Conservation (phyloP, 1,140 invertebrate genomes). For the Cydia fagiglandana region DNA sequence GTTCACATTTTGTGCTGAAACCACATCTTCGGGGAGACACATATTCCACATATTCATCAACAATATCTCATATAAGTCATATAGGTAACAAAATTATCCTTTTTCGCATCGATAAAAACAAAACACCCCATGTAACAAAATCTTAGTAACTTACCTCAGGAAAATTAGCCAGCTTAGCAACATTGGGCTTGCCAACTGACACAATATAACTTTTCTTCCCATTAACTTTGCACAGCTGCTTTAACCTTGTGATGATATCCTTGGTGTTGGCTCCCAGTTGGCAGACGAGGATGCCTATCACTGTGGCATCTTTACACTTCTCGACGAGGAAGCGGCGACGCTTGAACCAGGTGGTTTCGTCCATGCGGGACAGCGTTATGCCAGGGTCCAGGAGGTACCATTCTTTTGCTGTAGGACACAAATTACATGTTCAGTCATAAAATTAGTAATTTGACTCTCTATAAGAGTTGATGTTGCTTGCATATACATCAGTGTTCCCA, state of each 20-base stretch:
- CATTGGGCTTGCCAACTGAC: slow-evolving; percentile 94
- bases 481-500: too few relatives aligned
- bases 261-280: slow-evolving; percentile 92
- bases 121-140: too few relatives aligned
- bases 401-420: slow-evolving; percentile 58
- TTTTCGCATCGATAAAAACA: too few relatives aligned
- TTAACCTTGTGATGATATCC: slow-evolving; percentile 87
- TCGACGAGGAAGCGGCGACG: slow-evolving; percentile 91
- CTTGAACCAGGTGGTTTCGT: slow-evolving; percentile 84
- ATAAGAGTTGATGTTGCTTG: too few relatives aligned
- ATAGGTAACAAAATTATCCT: too few relatives aligned
- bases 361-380: slow-evolving; percentile 59
- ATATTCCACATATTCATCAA: too few relatives aligned
- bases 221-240: slow-evolving; percentile 84
- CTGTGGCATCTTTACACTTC: slow-evolving; percentile 92
- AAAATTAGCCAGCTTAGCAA: slow-evolving; percentile 96
- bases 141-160: slow-evolving; percentile 82
- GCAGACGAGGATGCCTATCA: slow-evolving; percentile 92
- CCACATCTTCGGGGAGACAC: too few relatives aligned
- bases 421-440: too few relatives aligned
- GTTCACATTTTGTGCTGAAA: too few relatives aligned
- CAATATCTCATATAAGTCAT: too few relatives aligned
- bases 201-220: slow-evolving; percentile 95
- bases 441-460: too few relatives aligned
- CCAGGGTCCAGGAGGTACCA: slow-evolving; percentile 78